Percentiles rank a stretch among this genome's conserved stretches.
Evolutionary conservation across 2,113 vertebrate species (phyloP).

Genomic region (Ia io): DNA sequence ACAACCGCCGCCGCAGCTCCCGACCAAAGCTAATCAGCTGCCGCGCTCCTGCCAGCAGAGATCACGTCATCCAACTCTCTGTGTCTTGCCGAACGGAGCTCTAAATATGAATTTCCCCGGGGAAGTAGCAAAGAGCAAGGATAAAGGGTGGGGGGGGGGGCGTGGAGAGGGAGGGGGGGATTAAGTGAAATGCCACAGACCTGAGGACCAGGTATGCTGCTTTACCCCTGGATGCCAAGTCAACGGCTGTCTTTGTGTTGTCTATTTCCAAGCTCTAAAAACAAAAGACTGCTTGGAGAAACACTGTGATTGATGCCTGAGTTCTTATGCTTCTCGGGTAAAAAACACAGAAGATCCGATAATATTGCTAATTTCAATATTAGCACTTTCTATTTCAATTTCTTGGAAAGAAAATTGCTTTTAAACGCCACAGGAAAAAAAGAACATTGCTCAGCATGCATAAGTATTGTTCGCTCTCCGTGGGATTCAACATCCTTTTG

Average conservation of each 20-base stretch:
- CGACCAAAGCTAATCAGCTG: not conserved
- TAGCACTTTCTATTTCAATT: constrained; percentile 49
- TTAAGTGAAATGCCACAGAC: not conserved
- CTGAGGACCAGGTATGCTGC: not conserved
- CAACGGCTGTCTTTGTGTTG: constrained; percentile 29
- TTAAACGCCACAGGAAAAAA: not conserved
- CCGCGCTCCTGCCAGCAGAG: not conserved
- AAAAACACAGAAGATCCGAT: constrained; percentile 48
- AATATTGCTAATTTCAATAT: constrained; percentile 35
- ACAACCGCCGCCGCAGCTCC: not conserved
- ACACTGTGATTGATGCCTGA: constrained; percentile 2
- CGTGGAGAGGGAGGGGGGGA: not conserved
- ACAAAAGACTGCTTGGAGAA: constrained; percentile 46
- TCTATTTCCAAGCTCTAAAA: constrained; percentile 27
- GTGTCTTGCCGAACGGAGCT: not conserved
- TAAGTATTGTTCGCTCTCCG: constrained; percentile 7
- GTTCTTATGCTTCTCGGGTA: not conserved
- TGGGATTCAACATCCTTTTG: constrained; percentile 25
- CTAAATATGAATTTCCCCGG: constrained; percentile 21
- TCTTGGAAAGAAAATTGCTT: constrained; percentile 44
- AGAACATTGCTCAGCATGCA: constrained; percentile 16
- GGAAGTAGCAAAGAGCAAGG: constrained; percentile 46
- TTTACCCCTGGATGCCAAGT: constrained; percentile 4
- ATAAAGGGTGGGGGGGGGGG: not conserved
- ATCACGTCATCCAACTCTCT: not conserved